Base-by-base conservation (phyloP, 2,797 vertebrate species). In the Typhlichthys eigenmanni region DNA sequence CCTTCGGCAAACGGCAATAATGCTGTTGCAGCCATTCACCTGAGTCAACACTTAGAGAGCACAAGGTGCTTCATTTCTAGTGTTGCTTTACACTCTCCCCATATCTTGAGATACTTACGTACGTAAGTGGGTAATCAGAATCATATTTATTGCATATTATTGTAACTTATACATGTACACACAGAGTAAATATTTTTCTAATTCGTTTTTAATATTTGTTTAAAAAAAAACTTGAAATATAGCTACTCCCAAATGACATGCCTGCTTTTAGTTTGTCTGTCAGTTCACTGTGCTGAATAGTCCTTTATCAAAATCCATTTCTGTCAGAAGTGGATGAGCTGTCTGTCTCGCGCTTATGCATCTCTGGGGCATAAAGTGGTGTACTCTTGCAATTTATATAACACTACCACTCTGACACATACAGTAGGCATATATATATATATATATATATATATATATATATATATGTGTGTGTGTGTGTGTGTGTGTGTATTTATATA, bases 21-120 rank as follows among this genome's bases (percentile, higher is more conserved):
- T 29, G 24, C 24, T 24, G 52, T 68, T 56, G 55, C 65, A 52
- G 54, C 43, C 70, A 69, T 84, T 78, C 38, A 78, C 84, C 68
- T 69, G 52, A 83, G 66, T 76, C 72, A 77, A 48, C 67, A 69
- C 6, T 43, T 9, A 10, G 59, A 64, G 55, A 58, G 2, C 13
- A 65, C 75, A 68, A 48, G 71, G 19, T 47, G 55, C 57, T 80
- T 68, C 76, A 69, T 76, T 70, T 55, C 60, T 70, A 62, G 55
- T 9, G 29, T 54, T 68, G 70, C 54, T 65, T 54, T 62, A 13
- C 55, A 50, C 55, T 49, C 29, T 6, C 52, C 46, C 46, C 32
- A 7, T 47, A 47, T 82, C 65, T 58, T 58, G 60, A 76, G 71
- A 75, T 78, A 79, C 82, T 85, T 78, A 81, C 69, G 60, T 62